Conservation (phyloP, 2,888 invertebrate species). For the Iphiclides podalirius region DNA sequence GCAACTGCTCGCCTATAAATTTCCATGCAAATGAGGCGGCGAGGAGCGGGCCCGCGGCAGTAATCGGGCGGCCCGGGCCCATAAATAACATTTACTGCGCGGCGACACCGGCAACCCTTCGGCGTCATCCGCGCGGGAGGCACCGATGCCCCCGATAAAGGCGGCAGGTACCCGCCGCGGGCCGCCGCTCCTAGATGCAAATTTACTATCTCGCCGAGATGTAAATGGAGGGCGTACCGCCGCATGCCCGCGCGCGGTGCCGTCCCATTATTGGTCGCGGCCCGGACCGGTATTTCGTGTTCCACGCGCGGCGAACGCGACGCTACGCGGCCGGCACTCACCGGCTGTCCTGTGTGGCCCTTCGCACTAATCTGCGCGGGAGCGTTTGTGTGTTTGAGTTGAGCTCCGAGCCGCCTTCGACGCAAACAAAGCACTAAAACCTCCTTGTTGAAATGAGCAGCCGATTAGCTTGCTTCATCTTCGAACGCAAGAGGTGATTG, state of each 20-base stretch:
- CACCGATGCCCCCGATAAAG: constrained; percentile 18
- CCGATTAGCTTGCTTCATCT: too few species aligned
- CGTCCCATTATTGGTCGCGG: constrained; percentile 21
- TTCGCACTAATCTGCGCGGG: too few species aligned
- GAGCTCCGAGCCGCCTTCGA: too few species aligned
- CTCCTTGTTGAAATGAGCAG: too few species aligned
- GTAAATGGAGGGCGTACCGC: constrained; percentile 20
- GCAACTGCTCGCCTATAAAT: constrained; percentile 51
- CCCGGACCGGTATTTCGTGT: too few species aligned
- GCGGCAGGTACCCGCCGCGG: constrained; percentile 18
- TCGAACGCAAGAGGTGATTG: too few species aligned
- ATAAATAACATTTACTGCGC: constrained; percentile 69
- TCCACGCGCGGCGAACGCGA: too few species aligned
- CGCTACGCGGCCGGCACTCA: too few species aligned
- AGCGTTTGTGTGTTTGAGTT: too few species aligned
- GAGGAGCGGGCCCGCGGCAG: constrained; percentile 56
- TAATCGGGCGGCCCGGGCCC: constrained; percentile 59
- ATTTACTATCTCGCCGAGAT: constrained; percentile 17
- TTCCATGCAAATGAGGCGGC: constrained; percentile 68
- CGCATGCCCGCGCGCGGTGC: constrained; percentile 30
- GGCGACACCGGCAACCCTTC: constrained; percentile 49
- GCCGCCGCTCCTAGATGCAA: constrained; percentile 21
- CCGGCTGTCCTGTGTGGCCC: too few species aligned
- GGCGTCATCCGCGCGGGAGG: too few species aligned
- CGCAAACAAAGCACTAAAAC: too few species aligned